Percentiles rank a stretch among this genome's conserved stretches.
Evolutionary conservation across 2,797 vertebrate species (phyloP).

Genomic region (Tympanoctomys barrerae): DNA sequence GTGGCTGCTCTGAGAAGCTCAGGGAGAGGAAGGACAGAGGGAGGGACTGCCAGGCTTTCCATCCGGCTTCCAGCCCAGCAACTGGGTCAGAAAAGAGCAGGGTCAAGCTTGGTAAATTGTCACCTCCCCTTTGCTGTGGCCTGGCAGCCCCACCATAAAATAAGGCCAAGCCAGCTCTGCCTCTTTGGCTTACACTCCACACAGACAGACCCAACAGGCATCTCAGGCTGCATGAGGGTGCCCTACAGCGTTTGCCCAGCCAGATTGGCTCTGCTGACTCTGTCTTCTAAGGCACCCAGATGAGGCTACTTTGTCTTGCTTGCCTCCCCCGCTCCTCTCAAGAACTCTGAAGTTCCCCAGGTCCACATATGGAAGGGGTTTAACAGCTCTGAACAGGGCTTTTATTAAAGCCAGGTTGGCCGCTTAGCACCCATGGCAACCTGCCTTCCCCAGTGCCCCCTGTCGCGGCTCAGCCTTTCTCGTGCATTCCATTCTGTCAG

Average conservation of each 20-base stretch:
- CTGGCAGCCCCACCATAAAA: not conserved
- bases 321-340: not conserved
- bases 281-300: not conserved
- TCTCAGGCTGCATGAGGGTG: not conserved
- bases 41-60: not conserved
- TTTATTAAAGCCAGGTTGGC: constrained; percentile 85
- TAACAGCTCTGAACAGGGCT: constrained; percentile 69
- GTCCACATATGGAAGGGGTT: constrained; percentile 86
- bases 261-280: not conserved
- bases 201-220: not conserved
- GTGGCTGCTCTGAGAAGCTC: constrained; percentile 58
- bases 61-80: constrained; percentile 48
- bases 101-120: not conserved
- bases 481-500: not conserved
- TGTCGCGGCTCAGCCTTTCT: not conserved
- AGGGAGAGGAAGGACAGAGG: not conserved
- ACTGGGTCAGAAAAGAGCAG: not conserved
- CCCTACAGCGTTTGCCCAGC: not conserved
- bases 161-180: not conserved
- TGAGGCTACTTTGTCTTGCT: not conserved
- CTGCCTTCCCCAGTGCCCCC: not conserved
- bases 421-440: not conserved
- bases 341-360: constrained; percentile 68
- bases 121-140: constrained; percentile 7
- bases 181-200: not conserved